Percentiles rank a stretch among this genome's conserved stretches.
phyloP scores from a whole-genome alignment of 1,140 invertebrate genomes.

The Drosophila chauvacae region DNA sequence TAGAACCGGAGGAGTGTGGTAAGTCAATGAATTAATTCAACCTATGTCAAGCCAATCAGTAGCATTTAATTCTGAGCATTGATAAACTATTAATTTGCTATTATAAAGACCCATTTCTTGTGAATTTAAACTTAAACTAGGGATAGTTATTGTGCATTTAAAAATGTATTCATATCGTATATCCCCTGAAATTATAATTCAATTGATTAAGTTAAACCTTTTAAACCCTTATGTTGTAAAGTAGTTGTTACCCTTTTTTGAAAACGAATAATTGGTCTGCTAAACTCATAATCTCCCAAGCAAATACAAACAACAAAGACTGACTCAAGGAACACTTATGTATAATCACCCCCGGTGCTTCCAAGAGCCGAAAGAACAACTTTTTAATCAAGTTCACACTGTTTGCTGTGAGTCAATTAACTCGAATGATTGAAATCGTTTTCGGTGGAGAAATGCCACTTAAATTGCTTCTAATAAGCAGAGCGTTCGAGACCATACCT shows the following conservation, averaged over 20 bases:
- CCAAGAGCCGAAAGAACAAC: conserved; percentile 18
- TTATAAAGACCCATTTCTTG: not conserved
- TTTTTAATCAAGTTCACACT: conserved; percentile 71
- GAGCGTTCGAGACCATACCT: conserved; percentile 24
- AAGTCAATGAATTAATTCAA: conserved; percentile 10
- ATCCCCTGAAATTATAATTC: too few relatives aligned
- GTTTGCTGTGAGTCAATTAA: conserved; percentile 50
- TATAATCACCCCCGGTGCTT: not conserved
- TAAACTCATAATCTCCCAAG: not conserved
- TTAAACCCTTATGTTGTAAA: not conserved
- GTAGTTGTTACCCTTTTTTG: too few relatives aligned
- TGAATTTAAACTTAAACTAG: not conserved
- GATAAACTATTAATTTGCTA: too few relatives aligned
- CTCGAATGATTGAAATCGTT: conserved; percentile 61
- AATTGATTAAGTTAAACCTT: not conserved
- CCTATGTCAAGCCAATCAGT: conserved; percentile 10
- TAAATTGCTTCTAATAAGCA: conserved; percentile 61
- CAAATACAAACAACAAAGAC: conserved; percentile 6
- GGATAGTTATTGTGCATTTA: too few relatives aligned
- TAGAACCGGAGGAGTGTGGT: not conserved
- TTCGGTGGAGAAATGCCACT: conserved; percentile 51
- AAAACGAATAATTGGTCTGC: too few relatives aligned
- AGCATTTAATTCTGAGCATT: not conserved
- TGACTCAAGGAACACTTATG: not conserved
- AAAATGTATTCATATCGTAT: too few relatives aligned